Evolutionary conservation across 2,888 invertebrate genomes (phyloP).

Genomic region (Lampropteryx suffumata): DNA sequence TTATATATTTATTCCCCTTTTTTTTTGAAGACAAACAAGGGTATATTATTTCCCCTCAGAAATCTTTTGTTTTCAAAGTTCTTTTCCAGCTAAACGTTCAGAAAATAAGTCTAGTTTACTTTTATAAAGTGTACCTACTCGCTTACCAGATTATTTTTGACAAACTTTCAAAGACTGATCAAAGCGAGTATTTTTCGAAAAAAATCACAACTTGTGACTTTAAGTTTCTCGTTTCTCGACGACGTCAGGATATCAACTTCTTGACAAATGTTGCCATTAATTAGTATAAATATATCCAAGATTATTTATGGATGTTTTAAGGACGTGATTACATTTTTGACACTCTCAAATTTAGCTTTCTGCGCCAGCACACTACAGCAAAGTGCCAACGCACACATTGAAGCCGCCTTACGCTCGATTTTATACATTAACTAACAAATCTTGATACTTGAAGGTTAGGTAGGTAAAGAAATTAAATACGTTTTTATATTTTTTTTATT

Average conservation of each 20-base stretch:
- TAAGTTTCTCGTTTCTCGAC: not conserved
- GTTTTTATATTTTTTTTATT: no score
- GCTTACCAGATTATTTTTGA: conserved; percentile 11
- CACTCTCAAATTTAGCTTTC: no score
- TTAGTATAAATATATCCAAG: conserved; percentile 14
- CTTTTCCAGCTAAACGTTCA: conserved; percentile 20
- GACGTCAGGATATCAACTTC: no score
- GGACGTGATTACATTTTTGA: no score
- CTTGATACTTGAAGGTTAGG: no score
- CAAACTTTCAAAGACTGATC: conserved; percentile 14
- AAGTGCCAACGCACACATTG: no score
- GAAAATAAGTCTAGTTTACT: conserved; percentile 13
- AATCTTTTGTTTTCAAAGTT: conserved; percentile 17
- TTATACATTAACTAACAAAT: no score
- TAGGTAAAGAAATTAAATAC: no score
- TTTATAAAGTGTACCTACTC: conserved; percentile 13
- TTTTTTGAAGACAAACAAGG: conserved; percentile 10
- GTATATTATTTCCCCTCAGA: conserved; percentile 22
- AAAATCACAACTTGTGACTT: conserved; percentile 11
- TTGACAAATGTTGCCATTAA: no score
- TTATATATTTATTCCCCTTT: not conserved
- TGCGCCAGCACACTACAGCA: no score
- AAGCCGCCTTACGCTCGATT: no score
- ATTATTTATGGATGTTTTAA: no score
- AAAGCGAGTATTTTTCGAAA: conserved; percentile 3